Evolutionary conservation across 2,797 vertebrate genomes (phyloP).

Genomic region (Dipus sagitta): DNA sequence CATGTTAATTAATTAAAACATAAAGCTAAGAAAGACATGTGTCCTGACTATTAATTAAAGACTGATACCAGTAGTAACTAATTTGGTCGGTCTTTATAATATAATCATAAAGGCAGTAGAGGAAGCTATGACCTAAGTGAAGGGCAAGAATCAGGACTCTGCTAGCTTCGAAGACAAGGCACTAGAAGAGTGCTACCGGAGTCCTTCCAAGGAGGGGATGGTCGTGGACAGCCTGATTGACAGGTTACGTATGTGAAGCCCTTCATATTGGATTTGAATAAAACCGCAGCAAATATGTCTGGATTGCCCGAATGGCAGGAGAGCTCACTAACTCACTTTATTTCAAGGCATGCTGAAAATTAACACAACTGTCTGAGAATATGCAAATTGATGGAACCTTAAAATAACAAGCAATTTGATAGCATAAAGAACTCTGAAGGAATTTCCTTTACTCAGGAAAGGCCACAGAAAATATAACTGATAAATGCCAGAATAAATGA

Average conservation of each 20-base stretch:
- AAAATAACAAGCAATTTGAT: background rate
- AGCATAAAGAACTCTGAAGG: background rate
- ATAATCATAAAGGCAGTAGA: background rate
- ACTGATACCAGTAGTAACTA: background rate
- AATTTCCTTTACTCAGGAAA: constrained; percentile 1
- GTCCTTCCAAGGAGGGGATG: background rate
- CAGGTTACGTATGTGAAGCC: constrained; percentile 54
- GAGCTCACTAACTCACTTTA: constrained; percentile 41
- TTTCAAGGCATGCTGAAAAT: constrained; percentile 49
- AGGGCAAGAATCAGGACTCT: background rate
- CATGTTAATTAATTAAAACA: constrained; percentile 50
- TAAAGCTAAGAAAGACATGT: constrained; percentile 30
- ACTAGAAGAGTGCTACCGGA: background rate
- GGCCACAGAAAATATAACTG: background rate
- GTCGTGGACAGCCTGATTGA: constrained; percentile 68
- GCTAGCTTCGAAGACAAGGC: background rate
- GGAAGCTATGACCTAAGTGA: background rate
- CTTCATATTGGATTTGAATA: constrained; percentile 72
- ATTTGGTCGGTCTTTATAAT: constrained; percentile 38
- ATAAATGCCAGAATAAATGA: background rate
- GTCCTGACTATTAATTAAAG: constrained; percentile 57
- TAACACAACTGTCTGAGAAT: constrained; percentile 20
- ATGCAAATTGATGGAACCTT: background rate
- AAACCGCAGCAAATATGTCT: constrained; percentile 59
- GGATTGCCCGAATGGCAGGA: constrained; percentile 53